phyloP scores from a whole-genome alignment of 2,888 invertebrate species.

The Lochmaea capreae region DNA sequence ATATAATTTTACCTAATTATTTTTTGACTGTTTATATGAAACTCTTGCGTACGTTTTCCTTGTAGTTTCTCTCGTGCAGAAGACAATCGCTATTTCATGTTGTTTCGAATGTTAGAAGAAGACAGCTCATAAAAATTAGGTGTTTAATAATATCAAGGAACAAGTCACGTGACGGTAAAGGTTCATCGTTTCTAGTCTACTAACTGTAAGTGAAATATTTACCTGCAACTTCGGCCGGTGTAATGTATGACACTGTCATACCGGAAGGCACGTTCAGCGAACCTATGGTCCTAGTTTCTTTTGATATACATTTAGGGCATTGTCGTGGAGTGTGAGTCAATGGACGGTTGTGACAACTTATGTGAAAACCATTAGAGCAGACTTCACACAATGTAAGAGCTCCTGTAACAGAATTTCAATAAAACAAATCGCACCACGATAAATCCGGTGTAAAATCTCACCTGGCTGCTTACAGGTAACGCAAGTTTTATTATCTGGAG shows the following conservation, averaged over 20 bases:
- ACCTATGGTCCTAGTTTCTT: slow-evolving; percentile 58
- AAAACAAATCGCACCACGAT: not conserved
- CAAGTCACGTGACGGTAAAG: not conserved
- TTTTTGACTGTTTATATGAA: no score
- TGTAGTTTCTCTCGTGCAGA: no score
- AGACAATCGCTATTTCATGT: no score
- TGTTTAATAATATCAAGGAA: slow-evolving; percentile 19
- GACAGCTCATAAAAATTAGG: no score
- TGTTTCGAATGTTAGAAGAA: no score
- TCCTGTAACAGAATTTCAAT: slow-evolving; percentile 57
- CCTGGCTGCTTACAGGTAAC: slow-evolving; percentile 67
- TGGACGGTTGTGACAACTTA: slow-evolving; percentile 68
- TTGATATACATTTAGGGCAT: slow-evolving; percentile 67
- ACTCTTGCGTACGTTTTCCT: no score
- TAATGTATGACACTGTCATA: slow-evolving; percentile 60
- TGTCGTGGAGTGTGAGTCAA: slow-evolving; percentile 64
- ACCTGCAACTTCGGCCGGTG: slow-evolving; percentile 60
- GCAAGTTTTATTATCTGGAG: slow-evolving; percentile 63
- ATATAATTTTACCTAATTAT: no score
- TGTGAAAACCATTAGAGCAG: slow-evolving; percentile 68
- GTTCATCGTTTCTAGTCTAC: no score
- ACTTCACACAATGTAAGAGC: slow-evolving; percentile 66
- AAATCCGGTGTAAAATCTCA: slow-evolving; percentile 46
- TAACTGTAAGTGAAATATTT: slow-evolving; percentile 36
- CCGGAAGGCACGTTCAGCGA: slow-evolving; percentile 60